Percentiles rank a stretch among this genome's conserved stretches.
phyloP scores from a whole-genome alignment of 1,140 invertebrate genomes.

The Eupristina koningsbergeri region DNA sequence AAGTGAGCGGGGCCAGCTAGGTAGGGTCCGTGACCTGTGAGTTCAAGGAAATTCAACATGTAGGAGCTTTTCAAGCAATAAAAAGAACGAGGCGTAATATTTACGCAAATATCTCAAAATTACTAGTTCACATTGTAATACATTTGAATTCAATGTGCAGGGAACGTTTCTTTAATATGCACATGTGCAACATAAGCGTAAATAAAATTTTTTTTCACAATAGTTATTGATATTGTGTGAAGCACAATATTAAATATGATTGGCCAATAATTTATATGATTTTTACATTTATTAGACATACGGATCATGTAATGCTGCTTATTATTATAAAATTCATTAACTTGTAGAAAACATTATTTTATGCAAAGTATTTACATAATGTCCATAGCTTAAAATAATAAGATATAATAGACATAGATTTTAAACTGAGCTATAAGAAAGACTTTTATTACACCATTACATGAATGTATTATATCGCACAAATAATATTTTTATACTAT shows the following conservation, averaged over 20 bases:
- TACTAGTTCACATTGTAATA: no score
- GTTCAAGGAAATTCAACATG: background rate
- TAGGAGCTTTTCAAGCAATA: background rate
- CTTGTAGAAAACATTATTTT: background rate
- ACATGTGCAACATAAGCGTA: no score
- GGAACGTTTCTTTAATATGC: no score
- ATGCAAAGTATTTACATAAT: background rate
- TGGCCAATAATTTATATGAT: background rate
- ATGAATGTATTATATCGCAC: background rate
- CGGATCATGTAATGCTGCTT: background rate
- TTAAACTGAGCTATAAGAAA: background rate
- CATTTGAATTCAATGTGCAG: no score
- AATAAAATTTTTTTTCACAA: background rate
- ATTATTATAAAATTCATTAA: background rate
- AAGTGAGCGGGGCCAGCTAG: constrained; percentile 67
- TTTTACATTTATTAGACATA: background rate
- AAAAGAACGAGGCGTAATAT: background rate
- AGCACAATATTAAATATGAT: background rate
- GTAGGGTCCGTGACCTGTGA: constrained; percentile 57
- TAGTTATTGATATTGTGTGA: no score
- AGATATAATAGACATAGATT: background rate
- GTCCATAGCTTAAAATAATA: background rate
- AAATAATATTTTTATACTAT: background rate
- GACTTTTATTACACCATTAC: background rate
- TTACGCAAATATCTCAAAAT: no score